phyloP scores from a whole-genome alignment of 2,888 invertebrate species.

The Meta bourneti region DNA sequence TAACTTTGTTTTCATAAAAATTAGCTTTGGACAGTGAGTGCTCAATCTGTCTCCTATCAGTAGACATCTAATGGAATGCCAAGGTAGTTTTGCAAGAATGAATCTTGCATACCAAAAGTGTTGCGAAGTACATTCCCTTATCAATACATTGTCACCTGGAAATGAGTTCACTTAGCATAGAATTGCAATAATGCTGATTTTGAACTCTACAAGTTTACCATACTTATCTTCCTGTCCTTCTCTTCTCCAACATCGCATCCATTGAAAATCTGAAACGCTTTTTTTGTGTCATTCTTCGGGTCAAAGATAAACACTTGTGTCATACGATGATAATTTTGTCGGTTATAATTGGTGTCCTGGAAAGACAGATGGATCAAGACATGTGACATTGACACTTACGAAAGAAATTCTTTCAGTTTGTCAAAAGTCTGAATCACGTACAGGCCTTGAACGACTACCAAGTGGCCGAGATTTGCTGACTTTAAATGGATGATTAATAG shows the following conservation, averaged over 20 bases:
- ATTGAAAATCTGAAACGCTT: neutral
- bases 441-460: slow-evolving; percentile 12
- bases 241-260: neutral
- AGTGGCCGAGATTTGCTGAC: neutral
- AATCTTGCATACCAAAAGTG: no score
- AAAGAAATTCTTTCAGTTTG: slow-evolving; percentile 15
- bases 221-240: neutral
- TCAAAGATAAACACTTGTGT: slow-evolving; percentile 27
- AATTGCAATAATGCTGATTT: neutral
- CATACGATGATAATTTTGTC: neutral
- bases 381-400: slow-evolving; percentile 33
- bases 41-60: no score
- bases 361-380: slow-evolving; percentile 32
- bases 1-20: no score
- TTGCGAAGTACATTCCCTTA: neutral
- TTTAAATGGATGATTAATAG: neutral
- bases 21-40: no score
- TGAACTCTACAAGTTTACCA: neutral
- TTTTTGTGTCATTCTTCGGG: neutral
- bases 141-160: neutral
- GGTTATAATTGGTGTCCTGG: slow-evolving; percentile 11
- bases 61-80: no score
- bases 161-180: neutral
- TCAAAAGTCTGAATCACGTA: slow-evolving; percentile 12
- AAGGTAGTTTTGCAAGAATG: no score